Evolutionary conservation across 2,888 invertebrate species (phyloP), one percentile per base, ranked within the genome.

Genomic region (Diplazon laetatorius): DNA sequence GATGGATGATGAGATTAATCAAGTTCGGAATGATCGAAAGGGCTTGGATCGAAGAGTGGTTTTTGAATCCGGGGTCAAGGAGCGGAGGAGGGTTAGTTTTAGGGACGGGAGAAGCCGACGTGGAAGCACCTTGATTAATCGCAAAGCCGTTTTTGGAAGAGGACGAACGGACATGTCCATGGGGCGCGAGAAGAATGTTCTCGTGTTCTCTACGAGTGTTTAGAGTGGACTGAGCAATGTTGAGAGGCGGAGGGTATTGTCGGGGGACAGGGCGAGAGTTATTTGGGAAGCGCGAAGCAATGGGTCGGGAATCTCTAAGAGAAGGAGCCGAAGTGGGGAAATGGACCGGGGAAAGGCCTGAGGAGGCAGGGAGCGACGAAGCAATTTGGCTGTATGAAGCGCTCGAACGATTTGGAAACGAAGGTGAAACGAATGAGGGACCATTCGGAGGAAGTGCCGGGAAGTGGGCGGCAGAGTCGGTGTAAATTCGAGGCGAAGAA

Each of bases 121-220:
- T 9, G 6, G 18, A 18, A 48, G 18, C 39, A 16, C 8, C 14
- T 10, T 46, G 20, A 30, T 30, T 52, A 3, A 42, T 8, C 14
- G 59, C 59, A n/a, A 48, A 65, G n/a, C 62, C 46, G 46, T 65
- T 35, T 20, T 18, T 18, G 1, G 48, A 12, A 4, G 6, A n/a
- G 16, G 8, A 44, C 4, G 63, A 62, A 1, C 57, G 50, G 0
- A 6, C 16, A 25, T 42, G 70, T 4, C 75, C 75, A 37, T 70
- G 46, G 5, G 63, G 75, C 5, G 69, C 55, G 9, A 76, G 14
- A 37, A 76, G 57, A 9, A 62, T 25, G 25, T 62, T 75, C 1
- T 35, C 0, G 4, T 63, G 62, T 1, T 35, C 37, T 0, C 9
- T 2, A 16, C 39, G 75, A 3, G 75, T 69, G 18, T 14, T 5